Evolutionary conservation across 2,797 vertebrate species (phyloP), one percentile per base, ranked within the genome.

Genomic region (Morelia viridis): DNA sequence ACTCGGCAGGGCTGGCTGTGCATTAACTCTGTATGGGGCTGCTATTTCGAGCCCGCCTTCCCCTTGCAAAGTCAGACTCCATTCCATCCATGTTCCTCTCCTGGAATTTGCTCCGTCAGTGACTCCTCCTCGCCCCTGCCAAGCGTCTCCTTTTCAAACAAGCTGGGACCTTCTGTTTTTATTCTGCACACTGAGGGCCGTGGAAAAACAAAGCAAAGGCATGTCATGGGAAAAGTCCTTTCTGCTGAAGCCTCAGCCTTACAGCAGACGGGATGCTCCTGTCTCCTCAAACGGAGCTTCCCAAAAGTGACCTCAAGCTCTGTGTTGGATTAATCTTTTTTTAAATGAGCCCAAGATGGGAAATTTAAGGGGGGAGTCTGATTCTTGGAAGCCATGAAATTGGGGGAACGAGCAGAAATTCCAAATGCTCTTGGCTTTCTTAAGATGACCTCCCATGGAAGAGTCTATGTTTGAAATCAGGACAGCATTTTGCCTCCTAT

Each of bases 231-330:
- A 86, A 31, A 19, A 31, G 3, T 93, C 80, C 17, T 28, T 94
- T 94, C 90, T 84, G 94, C 41, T 80, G 94, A 6, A 94, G 93
- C 92, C 91, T 90, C 84, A 89, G 0, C 13, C 6, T 92, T 31
- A 91, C 92, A 65, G 92, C 94, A 91, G 60, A 17, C 93, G 94
- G 50, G 76, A 88, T 93, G 83, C 58, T 62, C 50, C 61, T 1
- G 26, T 17, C 2, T 80, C 13, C 93, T 28, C 57, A 87, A 56
- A 90, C 24, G 0, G 1, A 65, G 50, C 89, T 89, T 94, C 92
- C 95, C 94, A 94, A 95, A 96, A 94, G 90, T 76, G 93, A 94
- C 92, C 41, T 93, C 90, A 86, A 85, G 91, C 58, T 88, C 80
- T 64, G 85, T 24, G 0, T 10, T 90, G 94, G 93, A 56, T 80